Evolutionary conservation across 2,113 vertebrate species (phyloP).

Genomic region (Psilopsiagon aurifrons): DNA sequence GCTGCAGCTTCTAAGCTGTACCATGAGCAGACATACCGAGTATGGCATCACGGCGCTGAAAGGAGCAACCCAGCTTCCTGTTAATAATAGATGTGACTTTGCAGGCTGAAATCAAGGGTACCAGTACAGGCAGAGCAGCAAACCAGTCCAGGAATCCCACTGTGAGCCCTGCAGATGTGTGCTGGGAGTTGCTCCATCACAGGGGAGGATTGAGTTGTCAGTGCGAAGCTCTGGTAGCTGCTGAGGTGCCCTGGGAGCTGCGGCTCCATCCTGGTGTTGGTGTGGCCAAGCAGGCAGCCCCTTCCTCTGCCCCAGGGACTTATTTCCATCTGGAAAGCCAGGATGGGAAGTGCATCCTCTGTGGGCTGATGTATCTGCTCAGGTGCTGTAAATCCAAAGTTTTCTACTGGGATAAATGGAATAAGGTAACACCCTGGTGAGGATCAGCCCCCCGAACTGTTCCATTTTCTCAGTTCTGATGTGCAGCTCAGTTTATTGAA

Average conservation of each 20-base stretch:
- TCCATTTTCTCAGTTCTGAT: not conserved
- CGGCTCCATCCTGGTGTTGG: fast-evolving
- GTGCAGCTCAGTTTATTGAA: not conserved
- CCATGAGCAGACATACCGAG: not conserved
- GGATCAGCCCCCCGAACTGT: not conserved
- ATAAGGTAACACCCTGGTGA: not conserved
- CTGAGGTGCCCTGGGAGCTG: not conserved
- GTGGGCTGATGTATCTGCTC: not conserved
- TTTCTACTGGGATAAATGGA: not conserved
- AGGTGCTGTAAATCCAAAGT: not conserved
- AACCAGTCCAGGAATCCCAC: not conserved
- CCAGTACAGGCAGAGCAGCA: not conserved
- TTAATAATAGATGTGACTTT: not conserved
- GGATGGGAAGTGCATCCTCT: not conserved
- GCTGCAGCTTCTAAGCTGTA: too few relatives aligned
- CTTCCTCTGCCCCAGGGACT: not conserved
- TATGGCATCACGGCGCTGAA: fast-evolving
- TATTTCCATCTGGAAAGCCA: not conserved
- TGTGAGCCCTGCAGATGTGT: not conserved
- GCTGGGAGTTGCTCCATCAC: fast-evolving
- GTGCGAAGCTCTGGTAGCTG: not conserved
- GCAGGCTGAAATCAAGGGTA: not conserved
- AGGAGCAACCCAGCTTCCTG: not conserved
- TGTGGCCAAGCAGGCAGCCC: too few relatives aligned
- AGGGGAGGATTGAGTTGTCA: not conserved